Base-by-base conservation (phyloP, 92 coral and sea anemone genomes). In the Pocillopora meandrina region DNA sequence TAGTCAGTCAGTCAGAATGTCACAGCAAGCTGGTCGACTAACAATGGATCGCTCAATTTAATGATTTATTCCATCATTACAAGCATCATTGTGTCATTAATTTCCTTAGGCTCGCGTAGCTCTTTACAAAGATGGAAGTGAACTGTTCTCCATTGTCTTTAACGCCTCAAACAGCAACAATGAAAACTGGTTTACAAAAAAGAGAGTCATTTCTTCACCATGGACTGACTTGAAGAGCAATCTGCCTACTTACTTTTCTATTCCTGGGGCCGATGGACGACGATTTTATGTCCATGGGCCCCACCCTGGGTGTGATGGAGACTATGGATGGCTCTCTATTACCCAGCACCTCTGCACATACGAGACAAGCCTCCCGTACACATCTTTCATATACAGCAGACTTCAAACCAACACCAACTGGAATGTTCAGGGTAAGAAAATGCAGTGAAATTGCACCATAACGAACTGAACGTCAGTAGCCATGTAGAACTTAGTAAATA, bases 201-300 rank as follows among this genome's bases (percentile, higher is more conserved):
- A 31, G 56, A 75, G 86, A 17, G 63, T 86, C 17, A 52, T 86
- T 35, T 21, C 70, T 33, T 86, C 90, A 21, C 90, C 90, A 14
- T 86, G 90, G 90, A 80, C 67, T 26, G 90, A 86, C 78, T 19
- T 86, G 17, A 72, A 56, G 9, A 86, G 52, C 23, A 76, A 55
- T 34, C 17, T n/a, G 65, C 71, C 26, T 7, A 19, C 19, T 12
- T 20, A 12, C 65, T 78, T 85, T 69, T 68, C 56, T 49, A 68
- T 85, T 35, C 0, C 19, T 55, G 82, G 76, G 9, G 17, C 15
- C 1, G 14, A 12, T 18, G 65, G 7, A 12, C 80, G 80, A 31
- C 21, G 12, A 26, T 75, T 75, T 61, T 64, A 61, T n/a, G 26
- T 84, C 57, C 17, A n/a, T 31, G 71, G 76, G 16, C 61, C 80